Evolutionary conservation across 2,797 vertebrate genomes (phyloP).

Genomic region (Rhinella marina): DNA sequence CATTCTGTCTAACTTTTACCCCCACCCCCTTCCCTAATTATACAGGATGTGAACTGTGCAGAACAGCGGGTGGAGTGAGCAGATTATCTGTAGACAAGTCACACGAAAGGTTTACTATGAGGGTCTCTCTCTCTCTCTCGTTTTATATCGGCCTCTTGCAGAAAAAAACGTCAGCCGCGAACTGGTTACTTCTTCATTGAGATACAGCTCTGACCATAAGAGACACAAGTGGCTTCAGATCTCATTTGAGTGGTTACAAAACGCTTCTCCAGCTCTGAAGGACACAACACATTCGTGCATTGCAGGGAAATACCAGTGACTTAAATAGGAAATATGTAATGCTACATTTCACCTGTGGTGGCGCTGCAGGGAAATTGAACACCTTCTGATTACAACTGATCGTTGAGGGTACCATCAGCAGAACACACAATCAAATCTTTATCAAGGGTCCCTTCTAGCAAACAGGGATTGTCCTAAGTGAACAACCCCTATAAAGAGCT

Average conservation of each 20-base stretch:
- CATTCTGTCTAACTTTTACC: conserved; percentile 42
- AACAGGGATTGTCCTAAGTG: too few species aligned
- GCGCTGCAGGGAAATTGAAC: not conserved
- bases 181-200: too few species aligned
- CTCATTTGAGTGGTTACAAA: too few species aligned
- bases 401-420: not conserved
- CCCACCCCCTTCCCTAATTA: conserved; percentile 15
- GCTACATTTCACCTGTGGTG: not conserved
- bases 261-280: too few species aligned
- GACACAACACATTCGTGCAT: too few species aligned
- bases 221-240: too few species aligned
- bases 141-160: not conserved
- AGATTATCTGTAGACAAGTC: conserved; percentile 15
- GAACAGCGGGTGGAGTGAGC: conserved; percentile 13
- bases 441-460: too few species aligned
- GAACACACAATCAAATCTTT: too few species aligned
- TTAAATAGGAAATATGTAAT: too few species aligned
- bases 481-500: too few species aligned
- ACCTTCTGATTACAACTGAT: not conserved
- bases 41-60: not conserved
- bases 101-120: not conserved
- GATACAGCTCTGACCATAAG: too few species aligned
- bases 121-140: not conserved
- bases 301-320: too few species aligned
- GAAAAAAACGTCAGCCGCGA: not conserved